Evolutionary conservation across 1,140 invertebrate genomes (phyloP).

Genomic region (Drosophila sechellia): DNA sequence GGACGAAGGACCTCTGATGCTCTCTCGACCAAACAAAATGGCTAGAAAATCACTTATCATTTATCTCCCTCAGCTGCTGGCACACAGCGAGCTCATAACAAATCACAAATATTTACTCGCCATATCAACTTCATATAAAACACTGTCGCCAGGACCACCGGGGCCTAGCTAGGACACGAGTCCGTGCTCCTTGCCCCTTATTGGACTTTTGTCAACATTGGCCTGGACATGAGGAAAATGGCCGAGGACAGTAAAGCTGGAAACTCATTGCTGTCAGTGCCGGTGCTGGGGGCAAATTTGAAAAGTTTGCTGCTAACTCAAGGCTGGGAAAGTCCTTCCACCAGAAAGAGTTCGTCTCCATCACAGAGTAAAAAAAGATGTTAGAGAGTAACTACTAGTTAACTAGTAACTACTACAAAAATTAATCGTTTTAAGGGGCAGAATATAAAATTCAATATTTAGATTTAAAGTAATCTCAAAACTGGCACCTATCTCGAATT

Average conservation of each 20-base stretch:
- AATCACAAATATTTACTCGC: conserved; percentile 83
- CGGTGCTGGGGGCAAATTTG: conserved; percentile 56
- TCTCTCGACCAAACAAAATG: conserved; percentile 44
- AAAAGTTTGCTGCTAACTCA: conserved; percentile 71
- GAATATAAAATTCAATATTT: no score
- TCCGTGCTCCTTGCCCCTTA: conserved; percentile 59
- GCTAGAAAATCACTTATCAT: conserved; percentile 79
- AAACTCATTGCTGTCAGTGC: conserved; percentile 80
- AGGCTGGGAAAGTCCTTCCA: conserved; percentile 61
- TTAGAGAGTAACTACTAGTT: no score
- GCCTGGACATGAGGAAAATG: conserved; percentile 22
- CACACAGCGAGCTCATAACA: conserved; percentile 66
- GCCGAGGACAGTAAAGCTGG: conserved; percentile 51
- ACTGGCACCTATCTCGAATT: not conserved
- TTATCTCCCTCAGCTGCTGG: conserved; percentile 66
- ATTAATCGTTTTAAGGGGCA: no score
- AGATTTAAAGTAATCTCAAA: no score
- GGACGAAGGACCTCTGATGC: not conserved
- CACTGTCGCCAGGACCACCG: conserved; percentile 51
- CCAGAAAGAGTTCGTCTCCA: conserved; percentile 20
- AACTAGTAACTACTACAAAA: no score
- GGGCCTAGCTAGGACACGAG: conserved; percentile 25
- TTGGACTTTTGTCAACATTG: conserved; percentile 79
- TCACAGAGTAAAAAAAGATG: not conserved
- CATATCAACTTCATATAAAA: conserved; percentile 79